A percentile compares a stretch with the other conserved stretches of the same genome.
phyloP scores from a whole-genome alignment of 2,888 invertebrate genomes.

The Cheilosia soror region DNA sequence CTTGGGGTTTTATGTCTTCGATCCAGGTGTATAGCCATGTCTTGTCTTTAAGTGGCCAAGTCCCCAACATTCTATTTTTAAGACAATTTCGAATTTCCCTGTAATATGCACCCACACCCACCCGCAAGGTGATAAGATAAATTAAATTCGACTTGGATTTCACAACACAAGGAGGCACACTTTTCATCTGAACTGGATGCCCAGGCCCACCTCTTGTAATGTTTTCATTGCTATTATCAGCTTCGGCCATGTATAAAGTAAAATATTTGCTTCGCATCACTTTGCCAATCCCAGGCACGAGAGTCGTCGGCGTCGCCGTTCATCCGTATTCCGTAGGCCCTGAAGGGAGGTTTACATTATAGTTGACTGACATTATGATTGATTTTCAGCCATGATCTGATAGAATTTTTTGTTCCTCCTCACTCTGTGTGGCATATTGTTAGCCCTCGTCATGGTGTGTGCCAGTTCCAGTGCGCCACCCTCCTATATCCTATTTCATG shows the following conservation, averaged over 20 bases:
- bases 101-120: slow-evolving; percentile 27
- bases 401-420: slow-evolving; percentile 43
- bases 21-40: background rate
- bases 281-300: slow-evolving; percentile 35
- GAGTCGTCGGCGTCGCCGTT: slow-evolving; percentile 22
- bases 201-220: slow-evolving; percentile 2
- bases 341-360: slow-evolving; percentile 63
- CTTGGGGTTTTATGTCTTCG: background rate
- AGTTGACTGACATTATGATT: slow-evolving; percentile 74
- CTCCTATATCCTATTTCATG: slow-evolving; percentile 48
- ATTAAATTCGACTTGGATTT: slow-evolving; percentile 46
- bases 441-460: slow-evolving; percentile 31
- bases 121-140: slow-evolving; percentile 49
- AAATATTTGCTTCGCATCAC: slow-evolving; percentile 61
- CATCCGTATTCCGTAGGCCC: slow-evolving; percentile 20
- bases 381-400: slow-evolving; percentile 66
- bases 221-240: slow-evolving; percentile 38
- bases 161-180: slow-evolving; percentile 12
- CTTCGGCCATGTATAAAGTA: slow-evolving; percentile 41
- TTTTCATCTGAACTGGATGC: background rate
- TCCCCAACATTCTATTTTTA: slow-evolving; percentile 9
- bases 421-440: slow-evolving; percentile 20
- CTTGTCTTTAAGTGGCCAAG: slow-evolving; percentile 13
- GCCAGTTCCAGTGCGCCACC: slow-evolving; percentile 13
- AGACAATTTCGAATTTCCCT: slow-evolving; percentile 16